phyloP scores from a whole-genome alignment of 35 echinoderm and acorn worm genomes.

The Diadema setosum region DNA sequence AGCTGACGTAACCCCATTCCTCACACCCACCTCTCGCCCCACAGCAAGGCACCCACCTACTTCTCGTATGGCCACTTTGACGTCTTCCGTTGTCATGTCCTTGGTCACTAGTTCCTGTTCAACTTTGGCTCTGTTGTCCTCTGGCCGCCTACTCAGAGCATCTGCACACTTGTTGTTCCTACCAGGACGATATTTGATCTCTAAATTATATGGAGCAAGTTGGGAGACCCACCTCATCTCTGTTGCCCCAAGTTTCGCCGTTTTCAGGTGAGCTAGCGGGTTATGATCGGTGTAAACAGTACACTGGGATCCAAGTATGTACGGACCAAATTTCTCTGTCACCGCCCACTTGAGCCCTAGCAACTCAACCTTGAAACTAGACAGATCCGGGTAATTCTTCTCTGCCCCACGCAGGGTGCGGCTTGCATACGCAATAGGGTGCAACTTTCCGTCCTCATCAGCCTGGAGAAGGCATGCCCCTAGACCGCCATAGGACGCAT shows the following conservation, averaged over 20 bases:
- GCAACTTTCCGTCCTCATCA: background rate
- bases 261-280: constrained; percentile 10
- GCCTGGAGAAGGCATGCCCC: constrained; percentile 13
- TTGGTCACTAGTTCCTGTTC: too few species aligned
- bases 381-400: too few species aligned
- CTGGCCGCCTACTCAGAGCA: constrained; percentile 40
- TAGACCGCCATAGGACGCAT: background rate
- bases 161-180: constrained; percentile 42
- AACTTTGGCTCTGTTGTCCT: background rate
- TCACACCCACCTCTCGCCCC: too few species aligned
- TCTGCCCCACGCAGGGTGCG: too few species aligned
- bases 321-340: background rate
- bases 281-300: constrained; percentile 31
- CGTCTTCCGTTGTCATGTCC: too few species aligned
- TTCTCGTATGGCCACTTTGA: too few species aligned
- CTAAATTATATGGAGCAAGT: constrained; percentile 24
- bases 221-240: constrained; percentile 58
- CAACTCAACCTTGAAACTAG: too few species aligned
- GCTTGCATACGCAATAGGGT: constrained; percentile 25
- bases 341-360: too few species aligned
- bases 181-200: constrained; percentile 39
- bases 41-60: too few species aligned
- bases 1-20: too few species aligned
- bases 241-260: constrained; percentile 51
- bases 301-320: constrained; percentile 16